Base-by-base conservation (phyloP, 2,113 vertebrate genomes). In the Seriola rivoliana region DNA sequence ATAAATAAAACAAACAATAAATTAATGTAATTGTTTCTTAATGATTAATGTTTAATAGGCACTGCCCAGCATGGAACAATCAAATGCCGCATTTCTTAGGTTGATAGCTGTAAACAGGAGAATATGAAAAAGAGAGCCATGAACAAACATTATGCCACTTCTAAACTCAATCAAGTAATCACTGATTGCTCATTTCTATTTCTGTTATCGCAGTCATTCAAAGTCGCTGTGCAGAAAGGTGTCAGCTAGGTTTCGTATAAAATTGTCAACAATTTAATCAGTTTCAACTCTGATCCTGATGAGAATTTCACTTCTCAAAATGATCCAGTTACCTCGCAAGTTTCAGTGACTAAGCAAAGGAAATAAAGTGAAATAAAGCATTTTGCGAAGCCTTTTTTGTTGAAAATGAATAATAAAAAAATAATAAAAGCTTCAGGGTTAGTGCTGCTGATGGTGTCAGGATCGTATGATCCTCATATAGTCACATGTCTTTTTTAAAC, bases 1-100 rank as follows among this genome's bases (percentile, higher is more conserved):
- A 29, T 29, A 29, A 29, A 29, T 29, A 29, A 29, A 29, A 29
- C 29, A 29, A 11, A 60, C 21, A 29, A 54, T 68, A 5, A 38
- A 38, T 79, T 17, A 10, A 34, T n/a, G 38, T 32, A 29, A 52
- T 60, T 60, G 60, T n/a, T 40, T 74, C 52, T 59, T 16, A 48
- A 50, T 29, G 13, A n/a, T 57, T 57, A 57, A 34, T 71, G 42
- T 52, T 83, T 32, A 5, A 40, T 50, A 4, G 23, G 3, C 38
- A 32, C 32, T 21, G 32, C 3, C 25, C 14, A n/a, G 32, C 13
- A 8, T 68, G 19, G 19, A 74, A 34, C 36, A 62, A 72, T 68
- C 19, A 16, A 25, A 73, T 3, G 9, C 23, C 44, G 50, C 25
- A 32, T 10, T 50, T 9, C 25, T 69, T 25, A 44, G 14, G 25